Base-by-base conservation (phyloP, 2,888 invertebrate genomes). In the Dioctria rufipes region DNA sequence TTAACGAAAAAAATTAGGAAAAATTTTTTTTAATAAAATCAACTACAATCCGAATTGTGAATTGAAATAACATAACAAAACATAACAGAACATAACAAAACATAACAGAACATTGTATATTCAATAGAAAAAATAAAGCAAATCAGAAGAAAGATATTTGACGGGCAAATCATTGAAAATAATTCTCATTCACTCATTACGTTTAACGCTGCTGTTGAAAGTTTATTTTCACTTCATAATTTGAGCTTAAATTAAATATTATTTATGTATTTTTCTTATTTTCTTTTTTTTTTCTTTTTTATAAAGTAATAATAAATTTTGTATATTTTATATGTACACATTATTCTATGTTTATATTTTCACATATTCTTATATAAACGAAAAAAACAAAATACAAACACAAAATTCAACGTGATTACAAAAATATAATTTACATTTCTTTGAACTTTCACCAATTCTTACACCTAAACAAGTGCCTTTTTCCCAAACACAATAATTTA, bases 111-210 rank as follows among this genome's bases (percentile, higher is more conserved):
- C 25, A 25, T 25, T 25, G 25, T 25, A 60, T 60, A 63, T 63
- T 63, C 61, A 75, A 46, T 75, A 54, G 5, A 13, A 58, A n/a
- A 75, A 75, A 61, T 61, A 63, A 77, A 77, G 63, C 61, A 63
- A 77, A 77, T 37, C 11, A 49, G 63, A 77, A 63, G 4, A 66
- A 13, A 63, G 43, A 49, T 11, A 11, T 46, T 77, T 49, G 46
- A 63, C 63, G 61, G 63, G 77, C 77, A 77, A 77, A 77, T 63
- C 37, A 77, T 13, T 61, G 9, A 77, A 63, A 77, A 49, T 5
- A 2, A 46, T 63, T 77, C 77, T 77, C 77, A 77, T 77, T 77
- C 77, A 77, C 49, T 39, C 77, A 77, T 42, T 77, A 43, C 42
- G 13, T 5, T 61, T 66, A 63, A 63, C 61, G 58, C 13, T 39